A percentile compares a stretch with the other conserved stretches of the same genome.
phyloP scores from a whole-genome alignment of 2,888 invertebrate genomes.

The Odontothrips loti region DNA sequence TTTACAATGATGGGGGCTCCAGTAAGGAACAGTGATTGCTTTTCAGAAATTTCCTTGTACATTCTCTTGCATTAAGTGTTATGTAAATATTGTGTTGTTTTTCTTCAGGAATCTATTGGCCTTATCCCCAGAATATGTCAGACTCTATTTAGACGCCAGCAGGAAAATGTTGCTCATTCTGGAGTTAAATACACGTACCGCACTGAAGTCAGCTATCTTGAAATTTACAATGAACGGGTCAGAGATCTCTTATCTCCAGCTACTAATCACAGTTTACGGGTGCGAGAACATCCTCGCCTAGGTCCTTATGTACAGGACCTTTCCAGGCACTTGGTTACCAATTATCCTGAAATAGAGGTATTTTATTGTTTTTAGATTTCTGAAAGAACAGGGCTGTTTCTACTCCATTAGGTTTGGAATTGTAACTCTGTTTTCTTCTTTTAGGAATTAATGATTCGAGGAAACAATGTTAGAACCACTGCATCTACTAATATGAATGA shows the following conservation, averaged over 20 bases:
- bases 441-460: conserved; percentile 71
- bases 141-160: conserved; percentile 58
- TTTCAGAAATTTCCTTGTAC: not conserved
- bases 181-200: conserved; percentile 78
- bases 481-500: conserved; percentile 91
- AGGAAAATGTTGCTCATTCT: conserved; percentile 70
- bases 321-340: conserved; percentile 78
- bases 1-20: conserved; percentile 87
- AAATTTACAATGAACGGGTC: conserved; percentile 62
- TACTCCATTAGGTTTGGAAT: not conserved
- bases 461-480: conserved; percentile 78
- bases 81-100: conserved; percentile 31
- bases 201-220: conserved; percentile 71
- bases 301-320: conserved; percentile 81
- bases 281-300: conserved; percentile 70
- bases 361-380: not conserved
- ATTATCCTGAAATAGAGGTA: conserved; percentile 81
- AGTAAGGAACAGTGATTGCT: conserved; percentile 47
- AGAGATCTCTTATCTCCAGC: conserved; percentile 61
- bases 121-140: conserved; percentile 83
- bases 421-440: conserved; percentile 21
- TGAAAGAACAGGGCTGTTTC: not conserved
- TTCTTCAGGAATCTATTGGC: conserved; percentile 66
- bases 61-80: not conserved
- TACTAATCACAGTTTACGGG: conserved; percentile 55